Evolutionary conservation across 2,113 vertebrate species (phyloP).

Genomic region (Astatotilapia flaviijosephi): DNA sequence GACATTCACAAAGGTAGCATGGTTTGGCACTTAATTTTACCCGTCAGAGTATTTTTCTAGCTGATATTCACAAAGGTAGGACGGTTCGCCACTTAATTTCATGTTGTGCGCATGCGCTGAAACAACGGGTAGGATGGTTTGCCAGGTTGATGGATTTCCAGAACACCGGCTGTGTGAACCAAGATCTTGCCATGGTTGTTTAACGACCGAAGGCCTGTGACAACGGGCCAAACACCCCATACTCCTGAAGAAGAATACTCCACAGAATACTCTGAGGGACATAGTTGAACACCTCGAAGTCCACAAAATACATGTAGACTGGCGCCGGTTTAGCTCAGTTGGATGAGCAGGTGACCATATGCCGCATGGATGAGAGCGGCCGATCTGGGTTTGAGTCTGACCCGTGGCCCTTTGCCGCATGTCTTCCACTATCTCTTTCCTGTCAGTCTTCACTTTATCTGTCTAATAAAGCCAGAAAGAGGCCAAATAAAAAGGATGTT

Average conservation of each 20-base stretch:
- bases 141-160: not conserved
- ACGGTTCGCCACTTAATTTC: accelerated
- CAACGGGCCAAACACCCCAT: not conserved
- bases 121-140: not conserved
- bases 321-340: not conserved
- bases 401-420: not conserved
- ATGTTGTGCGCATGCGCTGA: accelerated
- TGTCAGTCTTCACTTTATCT: not conserved
- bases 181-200: not conserved
- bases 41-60: not conserved
- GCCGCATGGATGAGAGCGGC: accelerated
- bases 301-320: not conserved
- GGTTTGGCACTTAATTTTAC: not conserved
- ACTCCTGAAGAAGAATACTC: not conserved
- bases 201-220: accelerated
- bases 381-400: not conserved
- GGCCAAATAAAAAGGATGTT: not conserved
- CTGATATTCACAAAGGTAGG: not conserved
- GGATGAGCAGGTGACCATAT: not conserved
- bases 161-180: not conserved
- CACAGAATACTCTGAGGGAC: not conserved
- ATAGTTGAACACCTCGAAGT: not conserved
- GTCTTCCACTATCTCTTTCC: not conserved
- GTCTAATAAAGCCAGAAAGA: not conserved
- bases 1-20: not conserved